Evolutionary conservation across 2,888 invertebrate species (phyloP).

Genomic region (Heteropelma amictum): DNA sequence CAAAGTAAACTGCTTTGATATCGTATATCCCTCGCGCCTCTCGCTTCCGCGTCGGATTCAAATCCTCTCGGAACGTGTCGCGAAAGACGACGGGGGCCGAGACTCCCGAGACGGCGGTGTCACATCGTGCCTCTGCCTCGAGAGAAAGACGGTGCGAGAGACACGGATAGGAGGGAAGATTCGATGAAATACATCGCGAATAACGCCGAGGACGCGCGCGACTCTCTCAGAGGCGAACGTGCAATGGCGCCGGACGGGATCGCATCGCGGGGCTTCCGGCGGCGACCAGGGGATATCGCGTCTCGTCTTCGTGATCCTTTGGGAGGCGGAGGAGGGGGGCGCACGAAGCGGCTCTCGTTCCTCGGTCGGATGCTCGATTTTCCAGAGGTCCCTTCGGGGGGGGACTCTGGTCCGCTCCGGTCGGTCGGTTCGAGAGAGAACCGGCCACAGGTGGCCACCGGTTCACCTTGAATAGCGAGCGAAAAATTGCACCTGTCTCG

Average conservation of each 20-base stretch:
- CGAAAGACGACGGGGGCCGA: constrained; percentile 28
- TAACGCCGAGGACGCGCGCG: constrained; percentile 14
- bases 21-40: background rate
- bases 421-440: constrained; percentile 53
- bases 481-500: constrained; percentile 64
- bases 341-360: constrained; percentile 16
- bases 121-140: background rate
- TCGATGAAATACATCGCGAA: constrained; percentile 24
- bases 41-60: constrained; percentile 58
- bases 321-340: background rate
- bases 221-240: constrained; percentile 10
- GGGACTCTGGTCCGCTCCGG: constrained; percentile 29
- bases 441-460: constrained; percentile 62
- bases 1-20: constrained; percentile 29
- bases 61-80: constrained; percentile 58
- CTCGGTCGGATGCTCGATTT: constrained; percentile 52
- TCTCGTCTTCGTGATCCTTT: constrained; percentile 9
- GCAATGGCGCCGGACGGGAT: constrained; percentile 35
- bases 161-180: background rate
- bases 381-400: constrained; percentile 57
- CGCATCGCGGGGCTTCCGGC: constrained; percentile 28
- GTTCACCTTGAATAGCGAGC: constrained; percentile 65
- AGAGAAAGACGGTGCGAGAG: constrained; percentile 12
- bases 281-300: constrained; percentile 14
- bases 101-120: constrained; percentile 15